Conservation (phyloP, 2,888 invertebrate species). For the Eupithecia insigniata region DNA sequence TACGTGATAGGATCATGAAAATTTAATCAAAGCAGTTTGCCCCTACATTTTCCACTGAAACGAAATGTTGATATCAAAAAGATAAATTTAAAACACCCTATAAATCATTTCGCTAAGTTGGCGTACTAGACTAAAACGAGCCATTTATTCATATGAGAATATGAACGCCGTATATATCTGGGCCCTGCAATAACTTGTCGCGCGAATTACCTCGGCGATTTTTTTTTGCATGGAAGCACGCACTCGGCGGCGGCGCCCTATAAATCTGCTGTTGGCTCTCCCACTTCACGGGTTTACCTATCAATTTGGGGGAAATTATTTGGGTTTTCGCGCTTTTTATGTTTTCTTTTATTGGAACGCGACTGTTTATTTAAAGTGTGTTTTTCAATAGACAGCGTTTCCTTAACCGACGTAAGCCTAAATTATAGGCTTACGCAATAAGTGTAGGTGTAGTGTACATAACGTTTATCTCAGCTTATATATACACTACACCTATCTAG, state of each 20-base stretch:
- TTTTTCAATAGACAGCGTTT: constrained; percentile 39
- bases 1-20: background rate
- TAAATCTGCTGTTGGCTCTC: constrained; percentile 78
- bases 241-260: constrained; percentile 76
- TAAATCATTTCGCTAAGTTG: constrained; percentile 58
- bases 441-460: background rate
- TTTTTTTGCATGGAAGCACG: constrained; percentile 81
- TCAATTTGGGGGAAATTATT: constrained; percentile 74
- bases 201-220: constrained; percentile 80
- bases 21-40: constrained; percentile 21
- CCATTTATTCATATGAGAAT: constrained; percentile 71
- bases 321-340: constrained; percentile 66
- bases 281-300: constrained; percentile 74
- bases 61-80: constrained; percentile 40
- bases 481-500: background rate
- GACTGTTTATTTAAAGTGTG: constrained; percentile 53
- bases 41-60: constrained; percentile 14
- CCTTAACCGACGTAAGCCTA: background rate
- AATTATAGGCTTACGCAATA: background rate
- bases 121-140: constrained; percentile 66
- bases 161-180: constrained; percentile 73
- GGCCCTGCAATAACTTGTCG: constrained; percentile 77
- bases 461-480: background rate
- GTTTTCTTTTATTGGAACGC: constrained; percentile 65
- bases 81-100: constrained; percentile 47